Base-by-base conservation (phyloP, 2,888 invertebrate genomes). In the Raillietiella orientalis region DNA sequence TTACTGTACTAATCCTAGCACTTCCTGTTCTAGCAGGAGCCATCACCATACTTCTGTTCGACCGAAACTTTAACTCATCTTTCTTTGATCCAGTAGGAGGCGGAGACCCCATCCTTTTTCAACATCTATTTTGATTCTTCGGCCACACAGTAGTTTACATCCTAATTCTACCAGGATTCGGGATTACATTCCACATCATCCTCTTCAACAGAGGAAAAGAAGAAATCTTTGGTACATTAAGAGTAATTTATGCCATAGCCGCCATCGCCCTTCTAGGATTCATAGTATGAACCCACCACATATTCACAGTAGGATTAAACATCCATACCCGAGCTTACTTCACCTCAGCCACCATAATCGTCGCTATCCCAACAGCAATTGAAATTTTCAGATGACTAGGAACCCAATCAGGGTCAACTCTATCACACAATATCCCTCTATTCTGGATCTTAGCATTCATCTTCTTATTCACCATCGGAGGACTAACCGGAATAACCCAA, bases 51-150 rank as follows among this genome's bases (percentile, higher is more conserved):
- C 37, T 71, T 33, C 44, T 71, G 45, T 64, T 63, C 3, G 69
- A 71, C 39, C 67, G 67, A 42, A 70, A 72, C 49, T 43, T 70
- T 44, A 67, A 67, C 53, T 67, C 67, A 2, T 59, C 64, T 2
- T 72, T 72, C 46, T 72, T 71, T 56, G 66, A 71, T 16, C 67
- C 67, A 0, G 54, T 58, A 0, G 69, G 66, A 31, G 71, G 70
- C 15, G 72, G 70, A 27, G 70, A 72, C 28, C 70, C 69, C 3
- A 59, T 72, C 49, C 36, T 72, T 36, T 71, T 65, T 28, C 67
- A 71, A 58, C 69, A 72, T 45, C 49, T 71, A 56, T 70, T 74
- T 51, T 72, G 70, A 61, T 72, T 72, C 52, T 74, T 72, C 58
- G 71, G 70, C 0, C 71, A 72, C 28, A 71, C 70, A 6, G 70